Conservation (phyloP, 2,113 vertebrate genomes). For the Polypterus senegalus region DNA sequence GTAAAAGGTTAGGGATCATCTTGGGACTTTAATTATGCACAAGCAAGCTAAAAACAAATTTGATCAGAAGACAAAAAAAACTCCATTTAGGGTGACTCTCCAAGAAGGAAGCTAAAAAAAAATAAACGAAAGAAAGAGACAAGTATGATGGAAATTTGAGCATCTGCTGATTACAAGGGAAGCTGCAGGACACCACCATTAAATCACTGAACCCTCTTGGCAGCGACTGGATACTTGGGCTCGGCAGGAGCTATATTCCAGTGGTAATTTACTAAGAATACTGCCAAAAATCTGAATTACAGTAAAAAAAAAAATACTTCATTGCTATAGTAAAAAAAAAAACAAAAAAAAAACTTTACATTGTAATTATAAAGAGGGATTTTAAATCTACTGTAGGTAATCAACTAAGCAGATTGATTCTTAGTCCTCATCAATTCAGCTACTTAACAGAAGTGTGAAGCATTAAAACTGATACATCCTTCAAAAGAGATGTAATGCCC, state of each 20-base stretch:
- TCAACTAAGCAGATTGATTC: constrained; percentile 20
- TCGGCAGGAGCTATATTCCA: constrained; percentile 26
- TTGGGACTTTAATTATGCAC: constrained; percentile 50
- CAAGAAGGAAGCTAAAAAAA: constrained; percentile 42
- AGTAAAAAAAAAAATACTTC: not conserved
- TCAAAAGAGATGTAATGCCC: constrained; percentile 21
- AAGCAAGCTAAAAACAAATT: constrained; percentile 39
- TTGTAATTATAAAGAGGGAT: constrained; percentile 22
- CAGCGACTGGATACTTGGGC: constrained; percentile 42
- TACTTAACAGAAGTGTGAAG: constrained; percentile 13
- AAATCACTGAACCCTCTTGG: constrained; percentile 57
- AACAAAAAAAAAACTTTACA: constrained; percentile 25
- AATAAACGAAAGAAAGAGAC: constrained; percentile 44
- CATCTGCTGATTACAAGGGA: constrained; percentile 58
- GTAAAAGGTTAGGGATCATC: constrained; percentile 44
- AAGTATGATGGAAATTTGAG: constrained; percentile 52
- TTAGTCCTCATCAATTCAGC: constrained; percentile 20
- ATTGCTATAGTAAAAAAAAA: too few species aligned
- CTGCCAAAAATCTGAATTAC: constrained; percentile 42
- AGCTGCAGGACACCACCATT: constrained; percentile 45
- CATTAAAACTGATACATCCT: constrained; percentile 21
- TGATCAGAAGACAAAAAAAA: constrained; percentile 42
- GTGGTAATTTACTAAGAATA: constrained; percentile 44
- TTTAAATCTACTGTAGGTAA: constrained; percentile 19
- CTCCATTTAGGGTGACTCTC: constrained; percentile 32